Conservation (phyloP, 2,113 vertebrate species). For the Ursus arctos region DNA sequence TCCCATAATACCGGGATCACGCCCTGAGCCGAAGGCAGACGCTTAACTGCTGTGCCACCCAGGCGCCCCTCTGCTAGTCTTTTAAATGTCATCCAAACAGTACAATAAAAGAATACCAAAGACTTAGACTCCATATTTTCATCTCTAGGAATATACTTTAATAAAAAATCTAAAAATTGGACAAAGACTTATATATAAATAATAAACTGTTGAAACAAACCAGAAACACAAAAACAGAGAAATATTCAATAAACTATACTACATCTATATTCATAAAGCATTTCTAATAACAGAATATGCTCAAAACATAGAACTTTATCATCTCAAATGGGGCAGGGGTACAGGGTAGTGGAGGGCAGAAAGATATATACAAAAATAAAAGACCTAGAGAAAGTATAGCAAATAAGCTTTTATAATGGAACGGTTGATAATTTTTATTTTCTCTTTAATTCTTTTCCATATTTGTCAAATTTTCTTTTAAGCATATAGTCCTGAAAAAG, state of each 20-base stretch:
- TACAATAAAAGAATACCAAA: neutral
- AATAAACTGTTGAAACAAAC: neutral
- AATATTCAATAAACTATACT: constrained; percentile 3
- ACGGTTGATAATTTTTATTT: neutral
- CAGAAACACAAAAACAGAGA: neutral
- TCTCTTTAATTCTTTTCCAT: neutral
- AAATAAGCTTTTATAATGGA: neutral
- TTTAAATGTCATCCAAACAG: neutral
- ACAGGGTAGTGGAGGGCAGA: neutral
- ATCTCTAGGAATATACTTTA: neutral
- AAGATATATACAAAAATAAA: neutral
- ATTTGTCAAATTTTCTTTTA: constrained; percentile 26
- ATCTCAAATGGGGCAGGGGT: neutral
- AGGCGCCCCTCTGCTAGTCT: neutral
- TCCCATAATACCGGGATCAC: too few species aligned
- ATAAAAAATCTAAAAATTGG: constrained; percentile 5
- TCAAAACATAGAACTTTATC: neutral
- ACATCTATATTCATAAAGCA: neutral
- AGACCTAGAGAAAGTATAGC: neutral
- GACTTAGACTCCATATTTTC: neutral
- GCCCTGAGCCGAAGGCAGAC: too few species aligned
- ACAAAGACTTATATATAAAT: neutral
- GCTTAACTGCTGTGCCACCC: too few species aligned
- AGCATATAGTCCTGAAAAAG: neutral
- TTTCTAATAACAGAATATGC: neutral